Base-by-base conservation (phyloP, 2,888 invertebrate genomes). In the Diachrysia chrysitis region DNA sequence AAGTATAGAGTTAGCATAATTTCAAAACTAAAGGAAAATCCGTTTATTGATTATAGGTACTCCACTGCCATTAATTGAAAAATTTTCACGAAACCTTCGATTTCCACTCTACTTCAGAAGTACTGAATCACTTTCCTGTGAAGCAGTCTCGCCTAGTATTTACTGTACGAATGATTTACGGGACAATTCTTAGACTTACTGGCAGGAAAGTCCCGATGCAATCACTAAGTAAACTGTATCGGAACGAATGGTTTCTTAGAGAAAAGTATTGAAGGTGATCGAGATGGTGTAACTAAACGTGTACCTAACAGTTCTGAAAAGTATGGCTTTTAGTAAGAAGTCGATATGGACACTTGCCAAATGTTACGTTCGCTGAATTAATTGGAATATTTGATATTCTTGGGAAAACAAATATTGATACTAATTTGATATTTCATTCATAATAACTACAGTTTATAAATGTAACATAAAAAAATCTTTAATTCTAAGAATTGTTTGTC, bases 101-200 rank as follows among this genome's bases (percentile, higher is more conserved):
- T 61, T 56, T 63, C 54, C 54, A 62, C 62, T 42, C n/a, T 29
- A 46, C 25, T 66, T 37, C 37, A 32, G 48, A 32, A 63, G 53
- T 19, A 0, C 6, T 42, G 21, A 9, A 58, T 57, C 6, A 25
- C 54, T 58, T 75, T 75, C 53, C 23, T 46, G 37, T 42, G 71
- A 75, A 76, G 67, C 64, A 53, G 63, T 67, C 16, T 58, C 48
- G 14, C 12, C 29, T 58, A 23, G 66, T 76, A 76, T 76, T 76
- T 71, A 71, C 48, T 59, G 54, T 14, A 62, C 37, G 46, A 57
- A 59, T 67, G 67, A 71, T 71, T 75, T 75, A 75, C 51, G 23
- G 42, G 35, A 54, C 35, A 35, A 19, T 75, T 65, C 76, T 19
- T 6, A 32, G 56, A 66, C 58, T 9, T 54, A 59, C 46, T 65